Evolutionary conservation across 1,140 invertebrate genomes (phyloP).

Genomic region (Drosophila orena): DNA sequence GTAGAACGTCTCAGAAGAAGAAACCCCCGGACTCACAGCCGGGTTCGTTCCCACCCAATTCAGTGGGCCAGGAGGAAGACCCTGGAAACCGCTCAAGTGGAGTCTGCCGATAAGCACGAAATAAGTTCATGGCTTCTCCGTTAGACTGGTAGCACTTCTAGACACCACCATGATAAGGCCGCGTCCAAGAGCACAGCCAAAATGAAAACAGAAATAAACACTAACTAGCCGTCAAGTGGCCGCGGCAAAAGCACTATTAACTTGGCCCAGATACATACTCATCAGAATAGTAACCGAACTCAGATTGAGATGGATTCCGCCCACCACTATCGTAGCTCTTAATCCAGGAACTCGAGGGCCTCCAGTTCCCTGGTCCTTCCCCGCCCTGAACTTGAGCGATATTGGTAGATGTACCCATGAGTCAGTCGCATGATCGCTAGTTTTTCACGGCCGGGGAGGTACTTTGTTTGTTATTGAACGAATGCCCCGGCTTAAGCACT

Average conservation of each 20-base stretch:
- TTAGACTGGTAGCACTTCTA: constrained; percentile 45
- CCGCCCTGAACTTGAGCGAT: constrained; percentile 30
- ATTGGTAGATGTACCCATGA: constrained; percentile 17
- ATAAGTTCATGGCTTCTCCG: constrained; percentile 71
- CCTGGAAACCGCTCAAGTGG: constrained; percentile 66
- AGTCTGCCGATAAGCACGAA: constrained; percentile 56
- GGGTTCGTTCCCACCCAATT: neutral
- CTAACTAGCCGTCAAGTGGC: constrained; percentile 34
- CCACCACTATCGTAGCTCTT: neutral
- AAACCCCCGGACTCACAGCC: constrained; percentile 7
- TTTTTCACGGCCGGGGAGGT: constrained; percentile 33
- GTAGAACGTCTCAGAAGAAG: constrained; percentile 1
- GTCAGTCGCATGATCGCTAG: constrained; percentile 34
- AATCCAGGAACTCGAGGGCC: constrained; percentile 10
- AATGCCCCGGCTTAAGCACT: constrained; percentile 20
- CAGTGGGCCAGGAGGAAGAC: constrained; percentile 10
- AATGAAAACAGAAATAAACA: constrained; percentile 41
- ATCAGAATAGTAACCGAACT: constrained; percentile 10
- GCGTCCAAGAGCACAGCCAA: constrained; percentile 47
- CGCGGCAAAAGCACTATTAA: constrained; percentile 40
- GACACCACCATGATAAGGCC: constrained; percentile 49
- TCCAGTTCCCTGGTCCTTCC: neutral
- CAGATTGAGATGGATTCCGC: neutral
- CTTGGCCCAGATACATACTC: constrained; percentile 66
- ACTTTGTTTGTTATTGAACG: constrained; percentile 26